These are phyloP conservation scores for Synanthedon formicaeformis DNA, from an alignment of 2,888 invertebrate species.

Conservation along the genomic window DNA sequence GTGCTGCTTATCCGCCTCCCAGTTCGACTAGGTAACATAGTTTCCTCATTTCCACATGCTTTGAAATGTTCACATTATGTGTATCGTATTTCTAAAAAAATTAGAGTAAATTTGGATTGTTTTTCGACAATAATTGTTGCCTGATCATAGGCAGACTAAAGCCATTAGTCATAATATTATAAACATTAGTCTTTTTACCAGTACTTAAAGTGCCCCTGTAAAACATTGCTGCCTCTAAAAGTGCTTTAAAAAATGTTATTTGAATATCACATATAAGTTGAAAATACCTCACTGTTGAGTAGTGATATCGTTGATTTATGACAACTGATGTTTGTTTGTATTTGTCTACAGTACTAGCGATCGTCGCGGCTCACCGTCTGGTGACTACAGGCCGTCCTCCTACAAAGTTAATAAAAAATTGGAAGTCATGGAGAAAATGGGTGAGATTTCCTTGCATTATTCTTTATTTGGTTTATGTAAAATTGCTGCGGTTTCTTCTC, in stretches of 20 bases:
- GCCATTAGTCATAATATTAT: no score
- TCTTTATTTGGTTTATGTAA: no score
- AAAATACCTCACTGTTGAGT: background rate
- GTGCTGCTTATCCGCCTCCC: constrained; percentile 32
- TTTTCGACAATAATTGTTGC: no score
- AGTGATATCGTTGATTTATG: background rate
- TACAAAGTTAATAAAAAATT: constrained; percentile 64
- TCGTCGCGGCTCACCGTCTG: constrained; percentile 33
- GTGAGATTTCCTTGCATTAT: constrained; percentile 17
- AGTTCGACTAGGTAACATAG: constrained; percentile 12
- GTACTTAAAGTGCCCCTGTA: no score
- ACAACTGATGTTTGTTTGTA: background rate
- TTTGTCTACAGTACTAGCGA: constrained; percentile 18
- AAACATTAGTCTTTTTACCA: no score
- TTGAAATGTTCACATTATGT: no score
- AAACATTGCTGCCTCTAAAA: background rate
- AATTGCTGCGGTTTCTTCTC: no score
- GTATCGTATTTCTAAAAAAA: no score
- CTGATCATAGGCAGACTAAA: no score
- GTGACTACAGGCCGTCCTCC: constrained; percentile 54
- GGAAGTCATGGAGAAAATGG: constrained; percentile 68
- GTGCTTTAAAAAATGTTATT: background rate
- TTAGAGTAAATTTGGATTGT: no score
- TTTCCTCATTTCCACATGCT: no score
- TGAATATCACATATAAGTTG: background rate